Conservation (phyloP, 2,113 vertebrate genomes). For the Scartelaos histophorus region DNA sequence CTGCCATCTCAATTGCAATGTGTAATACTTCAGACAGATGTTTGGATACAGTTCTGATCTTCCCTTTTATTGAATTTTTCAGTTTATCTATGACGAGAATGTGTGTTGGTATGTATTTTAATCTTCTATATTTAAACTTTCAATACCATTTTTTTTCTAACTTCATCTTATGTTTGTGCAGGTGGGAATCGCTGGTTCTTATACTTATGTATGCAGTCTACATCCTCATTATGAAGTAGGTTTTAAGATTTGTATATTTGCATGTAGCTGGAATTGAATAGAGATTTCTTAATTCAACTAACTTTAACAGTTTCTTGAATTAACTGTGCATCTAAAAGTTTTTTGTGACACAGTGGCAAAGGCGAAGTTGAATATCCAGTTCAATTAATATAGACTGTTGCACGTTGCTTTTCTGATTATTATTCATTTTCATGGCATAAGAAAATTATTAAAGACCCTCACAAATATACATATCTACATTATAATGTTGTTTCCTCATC, state of each 20-base stretch:
- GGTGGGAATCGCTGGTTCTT: constrained; percentile 93
- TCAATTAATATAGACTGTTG: no score
- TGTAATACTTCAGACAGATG: neutral
- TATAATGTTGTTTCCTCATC: no score
- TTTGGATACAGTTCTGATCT: neutral
- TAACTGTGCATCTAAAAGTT: no score
- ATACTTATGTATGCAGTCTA: constrained; percentile 90
- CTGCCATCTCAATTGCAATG: neutral
- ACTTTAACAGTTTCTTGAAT: no score
- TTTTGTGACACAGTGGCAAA: no score
- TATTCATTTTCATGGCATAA: neutral
- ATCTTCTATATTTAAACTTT: neutral
- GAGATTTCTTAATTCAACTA: no score
- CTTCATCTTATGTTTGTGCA: constrained; percentile 48
- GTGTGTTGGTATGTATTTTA: constrained; percentile 87
- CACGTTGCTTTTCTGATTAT: neutral
- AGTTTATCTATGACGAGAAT: constrained; percentile 96
- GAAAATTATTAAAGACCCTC: no score
- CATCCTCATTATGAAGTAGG: constrained; percentile 98
- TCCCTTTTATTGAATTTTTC: constrained; percentile 49
- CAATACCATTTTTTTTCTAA: neutral
- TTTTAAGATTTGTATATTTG: neutral
- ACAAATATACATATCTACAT: no score
- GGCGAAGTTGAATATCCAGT: no score
- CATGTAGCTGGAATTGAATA: neutral